Evolutionary conservation across 1,140 invertebrate genomes (phyloP).

Genomic region (Bicyclus anynana): DNA sequence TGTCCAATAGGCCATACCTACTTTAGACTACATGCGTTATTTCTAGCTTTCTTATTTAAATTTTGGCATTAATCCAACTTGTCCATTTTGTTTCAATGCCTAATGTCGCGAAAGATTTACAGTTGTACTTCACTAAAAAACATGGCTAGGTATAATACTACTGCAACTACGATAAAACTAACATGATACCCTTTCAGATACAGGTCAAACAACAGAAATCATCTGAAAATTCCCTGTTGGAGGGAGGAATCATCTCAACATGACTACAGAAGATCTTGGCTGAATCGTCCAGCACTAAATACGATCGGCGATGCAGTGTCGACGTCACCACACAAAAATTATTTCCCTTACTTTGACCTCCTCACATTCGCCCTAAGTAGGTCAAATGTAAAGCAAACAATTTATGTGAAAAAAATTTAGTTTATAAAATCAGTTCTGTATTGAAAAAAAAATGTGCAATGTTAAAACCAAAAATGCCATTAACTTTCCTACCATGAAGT

Average conservation of each 20-base stretch:
- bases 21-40: background rate
- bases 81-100: background rate
- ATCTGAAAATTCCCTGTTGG: slow-evolving; percentile 29
- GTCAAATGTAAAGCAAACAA: slow-evolving; percentile 57
- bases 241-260: slow-evolving; percentile 14
- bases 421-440: slow-evolving; percentile 54
- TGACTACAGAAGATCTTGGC: slow-evolving; percentile 23
- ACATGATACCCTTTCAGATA: slow-evolving; percentile 28
- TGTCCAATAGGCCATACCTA: background rate
- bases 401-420: slow-evolving; percentile 52
- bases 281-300: slow-evolving; percentile 20
- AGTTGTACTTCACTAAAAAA: no score
- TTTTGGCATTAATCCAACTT: slow-evolving; percentile 5
- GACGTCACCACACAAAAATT: slow-evolving; percentile 50
- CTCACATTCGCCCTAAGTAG: slow-evolving; percentile 50
- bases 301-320: slow-evolving; percentile 29
- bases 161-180: no score
- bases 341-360: slow-evolving; percentile 58
- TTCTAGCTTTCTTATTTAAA: background rate
- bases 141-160: no score
- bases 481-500: slow-evolving; percentile 62
- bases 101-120: background rate
- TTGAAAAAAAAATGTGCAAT: slow-evolving; percentile 71
- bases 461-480: slow-evolving; percentile 75
- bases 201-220: slow-evolving; percentile 47